These are phyloP conservation scores for Papilio demoleus DNA, from an alignment of 2,888 invertebrate genomes.

Conservation along the genomic window DNA sequence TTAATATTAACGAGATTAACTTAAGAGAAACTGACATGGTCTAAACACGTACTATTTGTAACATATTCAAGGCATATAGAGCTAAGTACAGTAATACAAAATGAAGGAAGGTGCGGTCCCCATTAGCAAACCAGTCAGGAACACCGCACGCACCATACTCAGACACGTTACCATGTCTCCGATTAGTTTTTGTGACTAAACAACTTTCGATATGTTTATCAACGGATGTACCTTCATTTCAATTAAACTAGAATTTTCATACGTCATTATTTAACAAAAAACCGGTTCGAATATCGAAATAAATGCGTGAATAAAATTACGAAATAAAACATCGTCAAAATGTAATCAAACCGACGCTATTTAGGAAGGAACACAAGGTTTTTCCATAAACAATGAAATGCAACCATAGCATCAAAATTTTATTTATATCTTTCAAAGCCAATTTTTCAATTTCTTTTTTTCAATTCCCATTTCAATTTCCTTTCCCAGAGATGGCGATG, in stretches of 20 bases:
- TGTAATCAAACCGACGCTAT: not conserved
- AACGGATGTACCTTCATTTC: conserved; percentile 7
- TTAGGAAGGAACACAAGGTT: not conserved
- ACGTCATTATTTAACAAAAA: not conserved
- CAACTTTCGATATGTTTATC: conserved; percentile 34
- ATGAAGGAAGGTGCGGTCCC: conserved; percentile 11
- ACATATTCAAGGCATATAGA: conserved; percentile 29
- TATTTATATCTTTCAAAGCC: not conserved
- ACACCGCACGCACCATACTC: conserved; percentile 26
- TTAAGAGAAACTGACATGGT: conserved; percentile 7
- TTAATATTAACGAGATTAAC: not conserved
- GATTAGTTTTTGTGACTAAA: conserved; percentile 29
- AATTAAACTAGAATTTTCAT: conserved; percentile 10
- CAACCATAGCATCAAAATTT: not conserved
- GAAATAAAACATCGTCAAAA: not conserved
- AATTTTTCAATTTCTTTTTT: too few relatives aligned
- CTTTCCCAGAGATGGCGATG: conserved; percentile 85
- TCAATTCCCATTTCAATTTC: too few relatives aligned
- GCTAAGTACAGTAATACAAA: conserved; percentile 16
- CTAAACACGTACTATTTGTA: not conserved
- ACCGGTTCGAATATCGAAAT: not conserved
- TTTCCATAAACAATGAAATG: not conserved
- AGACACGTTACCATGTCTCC: conserved; percentile 13
- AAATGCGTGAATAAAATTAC: not conserved
- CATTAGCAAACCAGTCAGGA: conserved; percentile 38